A percentile compares a stretch with the other conserved stretches of the same genome.
Conservation (phyloP, 2,797 vertebrate genomes). For the Ficedula albicollis region DNA sequence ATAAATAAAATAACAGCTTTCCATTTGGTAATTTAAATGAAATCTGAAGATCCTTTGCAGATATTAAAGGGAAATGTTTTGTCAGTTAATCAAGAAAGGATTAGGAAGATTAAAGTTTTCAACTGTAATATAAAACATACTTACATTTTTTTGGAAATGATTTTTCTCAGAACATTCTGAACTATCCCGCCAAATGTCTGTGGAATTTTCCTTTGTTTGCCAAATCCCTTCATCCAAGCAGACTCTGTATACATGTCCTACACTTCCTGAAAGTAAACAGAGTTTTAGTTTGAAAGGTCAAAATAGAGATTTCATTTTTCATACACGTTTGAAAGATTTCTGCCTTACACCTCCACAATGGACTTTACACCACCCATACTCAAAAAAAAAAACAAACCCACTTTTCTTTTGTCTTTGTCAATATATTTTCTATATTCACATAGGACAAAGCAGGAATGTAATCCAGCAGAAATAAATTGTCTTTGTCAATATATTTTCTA, state of each 20-base stretch:
- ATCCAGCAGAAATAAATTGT: neutral
- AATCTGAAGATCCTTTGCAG: neutral
- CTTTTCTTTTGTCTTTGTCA: neutral
- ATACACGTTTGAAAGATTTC: neutral
- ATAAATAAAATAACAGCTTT: neutral
- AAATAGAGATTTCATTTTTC: constrained; percentile 35
- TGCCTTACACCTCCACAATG: neutral
- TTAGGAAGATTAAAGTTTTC: constrained; percentile 36
- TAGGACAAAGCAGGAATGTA: neutral
- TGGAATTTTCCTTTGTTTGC: constrained; percentile 83
- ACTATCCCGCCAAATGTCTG: constrained; percentile 84
- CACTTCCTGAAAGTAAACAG: constrained; percentile 80
- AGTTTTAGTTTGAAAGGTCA: constrained; percentile 67
- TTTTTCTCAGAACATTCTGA: constrained; percentile 84
- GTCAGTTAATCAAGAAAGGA: neutral
- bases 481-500: neutral
- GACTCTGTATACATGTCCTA: constrained; percentile 83
- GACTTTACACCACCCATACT: neutral
- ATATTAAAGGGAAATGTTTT: constrained; percentile 2
- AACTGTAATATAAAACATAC: constrained; percentile 15
- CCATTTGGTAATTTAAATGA: neutral
- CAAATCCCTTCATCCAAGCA: constrained; percentile 87
- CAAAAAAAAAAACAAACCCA: fast-evolving
- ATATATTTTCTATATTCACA: neutral
- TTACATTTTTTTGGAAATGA: constrained; percentile 82